Evolutionary conservation across 2,113 vertebrate genomes (phyloP), one percentile per base, ranked within the genome.

Genomic region (Syrmaticus mikado): DNA sequence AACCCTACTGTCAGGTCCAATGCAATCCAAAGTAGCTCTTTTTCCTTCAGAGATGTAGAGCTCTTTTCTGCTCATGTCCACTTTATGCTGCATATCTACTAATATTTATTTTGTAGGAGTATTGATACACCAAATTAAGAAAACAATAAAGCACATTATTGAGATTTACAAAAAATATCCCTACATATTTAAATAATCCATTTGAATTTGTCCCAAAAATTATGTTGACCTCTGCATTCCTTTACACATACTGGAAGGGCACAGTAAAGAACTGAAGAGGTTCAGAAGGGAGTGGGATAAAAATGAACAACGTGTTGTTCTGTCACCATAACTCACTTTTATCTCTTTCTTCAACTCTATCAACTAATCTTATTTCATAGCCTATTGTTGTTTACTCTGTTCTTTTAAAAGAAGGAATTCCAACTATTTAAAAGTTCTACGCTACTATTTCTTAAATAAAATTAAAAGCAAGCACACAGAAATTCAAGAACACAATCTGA

Each of bases 1-100:
- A 78, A 40, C 2, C 52, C 11, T 19, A 8, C 4, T 24, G 13
- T 36, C 36, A 50, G 13, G 11, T 20, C 30, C 79, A 80, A 36
- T 28, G 10, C 36, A 72, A 11, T 1, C 19, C 41, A 46, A 64
- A 80, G 15, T 0, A 10, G 18, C 0, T 15, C 28, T n/a, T 76
- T 94, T 66, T 58, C 30, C 38, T 77, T 70, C 38, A 27, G 28
- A 8, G 1, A 46, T 4, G 5, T 2, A 52, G 12, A 65, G 22
- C 10, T 46, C 30, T 40, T 41, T 55, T 18, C 18, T 64, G 12
- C 7, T 62, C 32, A 41, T 34, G n/a, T 24, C 4, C 27, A 52
- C 5, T 72, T 78, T 61, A 24, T 61, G n/a, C 30, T 85, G 45
- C 18, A 53, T 6, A 76, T 20, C 13, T 6, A 30, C 28, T 15